Base-by-base conservation (phyloP, 2,888 invertebrate species). In the Dryadula phaetusa region DNA sequence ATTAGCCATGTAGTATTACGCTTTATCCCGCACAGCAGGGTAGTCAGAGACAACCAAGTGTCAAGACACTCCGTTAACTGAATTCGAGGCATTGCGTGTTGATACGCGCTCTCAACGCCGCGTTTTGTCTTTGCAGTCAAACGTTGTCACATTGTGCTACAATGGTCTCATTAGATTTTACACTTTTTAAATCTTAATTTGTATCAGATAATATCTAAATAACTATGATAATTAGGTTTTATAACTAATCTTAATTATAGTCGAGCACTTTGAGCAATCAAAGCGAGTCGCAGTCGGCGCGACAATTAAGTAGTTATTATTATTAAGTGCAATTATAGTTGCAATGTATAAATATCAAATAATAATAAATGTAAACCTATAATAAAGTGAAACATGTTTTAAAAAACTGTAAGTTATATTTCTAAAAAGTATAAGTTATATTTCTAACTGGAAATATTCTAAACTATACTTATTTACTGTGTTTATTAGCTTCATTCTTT, bases 221-320 rank as follows among this genome's bases (percentile, higher is more conserved):
- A 32, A 65, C 42, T n/a, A 28, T n/a, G 42, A 49, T 58, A 60
- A 64, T 64, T 54, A 62, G 28, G 28, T 37, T 49, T 44, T 63
- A 20, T 28, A 67, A 56, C 64, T 64, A 54, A 64, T 69, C 61
- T 67, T 34, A 63, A 42, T 70, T 70, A 70, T 72, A 56, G 68
- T 32, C 8, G 49, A 64, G 53, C 62, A 71, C 70, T 71, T 62
- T 40, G 56, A 70, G 72, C 67, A 72, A 75, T 75, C 74, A 74
- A 73, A 73, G 70, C 70, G 53, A 69, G 70, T 64, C 67, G 68
- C 68, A 67, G 70, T 72, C 73, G 69, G 46, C 52, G 61, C 66
- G 66, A 69, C 69, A 75, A 72, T 75, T 75, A 75, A 64, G 60
- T 67, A 69, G 72, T 74, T 75, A 72, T 73, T 65, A 65, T 69